Percentiles rank a stretch among this genome's conserved stretches.
Evolutionary conservation across 2,797 vertebrate genomes (phyloP).

Genomic region (Neostethus bicornis): DNA sequence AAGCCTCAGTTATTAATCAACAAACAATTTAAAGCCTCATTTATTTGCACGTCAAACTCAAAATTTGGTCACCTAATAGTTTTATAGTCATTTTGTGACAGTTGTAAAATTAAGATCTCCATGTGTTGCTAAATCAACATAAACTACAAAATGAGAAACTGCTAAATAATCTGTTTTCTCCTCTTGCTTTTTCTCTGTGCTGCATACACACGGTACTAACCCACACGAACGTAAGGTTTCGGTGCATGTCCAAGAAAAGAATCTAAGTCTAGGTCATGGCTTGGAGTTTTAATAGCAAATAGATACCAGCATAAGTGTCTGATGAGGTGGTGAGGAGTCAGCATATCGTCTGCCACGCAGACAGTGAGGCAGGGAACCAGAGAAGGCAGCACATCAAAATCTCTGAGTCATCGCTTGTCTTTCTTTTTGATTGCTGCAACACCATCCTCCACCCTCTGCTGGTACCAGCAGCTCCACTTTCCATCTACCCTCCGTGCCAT

Average conservation of each 20-base stretch:
- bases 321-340: slow-evolving; percentile 48
- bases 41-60: no score
- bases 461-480: slow-evolving; percentile 2
- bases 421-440: slow-evolving; percentile 38
- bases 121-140: no score
- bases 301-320: slow-evolving; percentile 32
- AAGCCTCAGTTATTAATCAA: no score
- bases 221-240: not conserved
- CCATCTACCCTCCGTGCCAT: slow-evolving; percentile 23
- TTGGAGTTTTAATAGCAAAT: slow-evolving; percentile 19
- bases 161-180: no score
- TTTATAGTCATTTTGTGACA: no score
- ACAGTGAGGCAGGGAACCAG: slow-evolving; percentile 50
- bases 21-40: no score
- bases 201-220: not conserved
- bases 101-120: no score
- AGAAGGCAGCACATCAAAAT: slow-evolving; percentile 49
- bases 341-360: slow-evolving; percentile 49
- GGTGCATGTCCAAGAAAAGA: not conserved
- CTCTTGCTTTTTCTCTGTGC: no score
- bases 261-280: slow-evolving; percentile 19
- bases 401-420: slow-evolving; percentile 66
- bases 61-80: no score
- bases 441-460: slow-evolving; percentile 1
- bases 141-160: no score